Evolutionary conservation across 2,797 vertebrate species (phyloP).

Genomic region (Potorous gilbertii): DNA sequence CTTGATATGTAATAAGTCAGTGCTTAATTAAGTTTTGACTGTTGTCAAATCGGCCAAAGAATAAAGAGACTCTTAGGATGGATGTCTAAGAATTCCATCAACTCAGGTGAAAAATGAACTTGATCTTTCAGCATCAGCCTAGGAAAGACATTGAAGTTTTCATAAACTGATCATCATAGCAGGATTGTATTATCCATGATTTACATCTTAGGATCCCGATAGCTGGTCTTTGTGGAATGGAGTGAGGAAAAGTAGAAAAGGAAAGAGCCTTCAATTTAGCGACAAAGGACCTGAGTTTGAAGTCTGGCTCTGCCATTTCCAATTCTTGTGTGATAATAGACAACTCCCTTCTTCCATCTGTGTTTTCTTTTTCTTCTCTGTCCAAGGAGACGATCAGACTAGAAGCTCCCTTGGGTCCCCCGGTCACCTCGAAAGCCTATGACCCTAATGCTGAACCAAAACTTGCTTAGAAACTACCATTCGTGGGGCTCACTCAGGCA

Average conservation of each 20-base stretch:
- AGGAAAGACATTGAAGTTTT: neutral
- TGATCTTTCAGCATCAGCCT: neutral
- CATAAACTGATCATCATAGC: neutral
- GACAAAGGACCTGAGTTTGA: neutral
- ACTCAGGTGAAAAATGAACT: neutral
- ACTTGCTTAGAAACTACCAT: constrained; percentile 57
- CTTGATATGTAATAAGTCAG: neutral
- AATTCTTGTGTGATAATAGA: neutral
- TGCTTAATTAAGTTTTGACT: neutral
- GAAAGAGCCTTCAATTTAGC: neutral
- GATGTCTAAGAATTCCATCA: neutral
- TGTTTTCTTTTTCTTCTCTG: neutral
- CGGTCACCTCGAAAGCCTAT: neutral
- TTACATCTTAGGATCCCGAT: neutral
- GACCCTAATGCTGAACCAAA: neutral
- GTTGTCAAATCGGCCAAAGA: neutral
- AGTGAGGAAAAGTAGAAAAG: neutral
- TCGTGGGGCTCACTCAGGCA: constrained; percentile 72
- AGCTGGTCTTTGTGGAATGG: neutral
- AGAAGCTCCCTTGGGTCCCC: neutral
- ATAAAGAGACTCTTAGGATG: neutral
- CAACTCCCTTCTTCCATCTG: neutral
- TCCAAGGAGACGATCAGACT: neutral
- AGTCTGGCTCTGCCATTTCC: neutral
- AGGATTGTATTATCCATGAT: neutral